Conservation (phyloP, 2,888 invertebrate species). For the Trichogramma dendrolimi region DNA sequence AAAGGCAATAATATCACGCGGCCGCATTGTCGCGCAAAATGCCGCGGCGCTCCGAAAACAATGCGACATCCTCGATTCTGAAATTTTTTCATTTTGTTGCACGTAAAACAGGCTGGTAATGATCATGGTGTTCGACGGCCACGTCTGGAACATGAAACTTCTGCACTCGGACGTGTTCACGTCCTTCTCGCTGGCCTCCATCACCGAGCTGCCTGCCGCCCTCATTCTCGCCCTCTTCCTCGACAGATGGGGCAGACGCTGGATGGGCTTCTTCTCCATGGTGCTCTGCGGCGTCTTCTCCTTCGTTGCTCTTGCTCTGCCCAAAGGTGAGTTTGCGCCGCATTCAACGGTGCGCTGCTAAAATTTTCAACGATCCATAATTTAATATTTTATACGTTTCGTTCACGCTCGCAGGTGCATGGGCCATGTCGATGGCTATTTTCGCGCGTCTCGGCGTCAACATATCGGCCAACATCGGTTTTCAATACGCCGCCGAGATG, state of each 20-base stretch:
- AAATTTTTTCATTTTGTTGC: constrained; percentile 4
- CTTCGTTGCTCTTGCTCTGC: constrained; percentile 70
- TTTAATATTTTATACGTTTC: not conserved
- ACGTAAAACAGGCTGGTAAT: constrained; percentile 64
- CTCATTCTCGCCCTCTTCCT: constrained; percentile 72
- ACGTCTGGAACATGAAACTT: constrained; percentile 82
- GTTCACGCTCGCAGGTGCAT: constrained; percentile 57
- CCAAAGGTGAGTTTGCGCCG: constrained; percentile 58
- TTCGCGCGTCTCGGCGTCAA: constrained; percentile 81
- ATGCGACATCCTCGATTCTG: not conserved
- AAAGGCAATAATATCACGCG: not conserved
- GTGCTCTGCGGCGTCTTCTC: constrained; percentile 76
- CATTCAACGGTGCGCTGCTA: too few relatives aligned
- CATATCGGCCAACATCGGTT: constrained; percentile 84
- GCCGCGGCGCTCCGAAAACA: too few relatives aligned
- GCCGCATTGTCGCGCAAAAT: not conserved
- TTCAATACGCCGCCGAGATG: constrained; percentile 85
- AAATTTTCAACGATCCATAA: not conserved
- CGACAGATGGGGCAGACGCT: constrained; percentile 78
- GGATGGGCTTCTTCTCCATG: constrained; percentile 81
- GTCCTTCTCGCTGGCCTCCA: constrained; percentile 78
- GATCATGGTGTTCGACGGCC: constrained; percentile 81
- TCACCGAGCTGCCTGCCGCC: constrained; percentile 81
- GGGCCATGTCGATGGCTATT: constrained; percentile 75
- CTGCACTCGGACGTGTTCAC: constrained; percentile 76